These are phyloP conservation scores for Adoxophyes honmai DNA, from an alignment of 1,140 invertebrate species.

Conservation along the genomic window DNA sequence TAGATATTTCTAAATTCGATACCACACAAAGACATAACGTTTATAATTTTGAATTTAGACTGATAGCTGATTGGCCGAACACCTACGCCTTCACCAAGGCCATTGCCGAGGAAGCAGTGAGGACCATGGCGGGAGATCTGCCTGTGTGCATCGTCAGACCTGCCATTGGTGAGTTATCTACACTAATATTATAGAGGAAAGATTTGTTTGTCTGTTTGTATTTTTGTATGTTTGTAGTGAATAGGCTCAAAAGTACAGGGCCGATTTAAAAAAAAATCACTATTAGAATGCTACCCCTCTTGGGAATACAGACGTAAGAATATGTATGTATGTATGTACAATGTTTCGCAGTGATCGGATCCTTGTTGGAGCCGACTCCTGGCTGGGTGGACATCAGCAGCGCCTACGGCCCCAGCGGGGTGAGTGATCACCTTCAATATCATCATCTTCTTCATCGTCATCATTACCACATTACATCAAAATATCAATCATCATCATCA, in stretches of 20 bases:
- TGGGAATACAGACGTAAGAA: no score
- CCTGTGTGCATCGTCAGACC: slow-evolving; percentile 85
- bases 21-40: no score
- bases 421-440: slow-evolving; percentile 15
- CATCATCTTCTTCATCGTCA: no score
- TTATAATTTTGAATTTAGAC: slow-evolving; percentile 41
- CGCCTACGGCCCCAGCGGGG: slow-evolving; percentile 20
- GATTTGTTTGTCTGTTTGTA: no score
- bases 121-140: slow-evolving; percentile 78
- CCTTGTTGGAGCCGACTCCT: slow-evolving; percentile 16
- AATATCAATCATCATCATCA: no score
- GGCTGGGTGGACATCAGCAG: slow-evolving; percentile 21
- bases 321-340: no score
- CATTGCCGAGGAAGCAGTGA: slow-evolving; percentile 84
- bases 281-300: no score
- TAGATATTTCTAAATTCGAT: no score
- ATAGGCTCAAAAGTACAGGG: no score
- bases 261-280: no score
- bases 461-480: no score
- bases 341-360: slow-evolving; percentile 14
- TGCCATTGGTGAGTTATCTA: slow-evolving; percentile 77
- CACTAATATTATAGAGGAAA: not conserved
- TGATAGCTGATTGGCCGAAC: slow-evolving; percentile 86
- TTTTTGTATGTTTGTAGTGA: no score
- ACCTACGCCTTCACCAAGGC: slow-evolving; percentile 90